phyloP scores from a whole-genome alignment of 64 coral and sea anemone species.

The Anthopleura sola region DNA sequence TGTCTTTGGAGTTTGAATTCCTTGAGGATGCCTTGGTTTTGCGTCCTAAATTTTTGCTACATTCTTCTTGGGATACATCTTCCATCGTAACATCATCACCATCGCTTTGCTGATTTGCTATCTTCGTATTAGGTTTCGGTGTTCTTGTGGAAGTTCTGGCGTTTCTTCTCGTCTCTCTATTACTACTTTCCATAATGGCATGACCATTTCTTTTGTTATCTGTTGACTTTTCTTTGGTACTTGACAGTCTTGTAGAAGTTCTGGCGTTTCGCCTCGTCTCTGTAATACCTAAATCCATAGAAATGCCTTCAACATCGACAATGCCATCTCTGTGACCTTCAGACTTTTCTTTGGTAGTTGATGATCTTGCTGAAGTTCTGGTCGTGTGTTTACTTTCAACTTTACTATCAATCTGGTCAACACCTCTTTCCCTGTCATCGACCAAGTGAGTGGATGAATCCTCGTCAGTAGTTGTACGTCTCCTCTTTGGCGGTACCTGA shows the following conservation, averaged over 20 bases:
- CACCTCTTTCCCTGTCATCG: neutral
- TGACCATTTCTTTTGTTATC: neutral
- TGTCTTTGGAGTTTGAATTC: neutral
- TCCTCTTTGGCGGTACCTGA: neutral
- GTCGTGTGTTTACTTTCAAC: neutral
- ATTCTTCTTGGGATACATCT: neutral
- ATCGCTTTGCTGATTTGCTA: neutral
- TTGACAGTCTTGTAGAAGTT: neutral
- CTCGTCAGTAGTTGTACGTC: constrained; percentile 3
- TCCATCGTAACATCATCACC: neutral
- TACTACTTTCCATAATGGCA: too few species aligned
- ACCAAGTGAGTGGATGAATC: neutral
- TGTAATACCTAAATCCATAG: neutral
- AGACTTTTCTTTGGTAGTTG: neutral
- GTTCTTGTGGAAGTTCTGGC: too few species aligned
- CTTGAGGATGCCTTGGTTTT: neutral
- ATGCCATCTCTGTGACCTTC: neutral
- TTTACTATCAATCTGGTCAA: neutral
- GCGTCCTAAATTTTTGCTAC: neutral
- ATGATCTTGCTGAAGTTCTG: neutral
- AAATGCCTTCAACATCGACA: neutral
- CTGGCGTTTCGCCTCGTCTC: too few species aligned
- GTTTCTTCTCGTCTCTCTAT: neutral
- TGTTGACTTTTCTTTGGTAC: neutral
- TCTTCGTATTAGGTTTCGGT: neutral